Conservation (phyloP, 2,888 invertebrate species). For the Tetheella fluctuosa region DNA sequence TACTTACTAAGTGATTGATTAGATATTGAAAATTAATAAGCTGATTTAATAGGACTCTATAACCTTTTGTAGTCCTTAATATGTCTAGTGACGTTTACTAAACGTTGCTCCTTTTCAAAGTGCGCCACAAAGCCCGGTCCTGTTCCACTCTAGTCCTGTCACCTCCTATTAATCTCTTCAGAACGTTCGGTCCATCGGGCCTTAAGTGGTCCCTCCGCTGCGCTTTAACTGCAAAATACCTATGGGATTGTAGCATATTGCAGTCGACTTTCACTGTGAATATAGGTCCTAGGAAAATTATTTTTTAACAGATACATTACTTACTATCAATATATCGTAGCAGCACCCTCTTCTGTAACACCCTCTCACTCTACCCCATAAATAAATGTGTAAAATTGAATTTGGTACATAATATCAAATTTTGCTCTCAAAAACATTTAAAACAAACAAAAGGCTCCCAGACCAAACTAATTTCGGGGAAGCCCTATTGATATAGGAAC, state of each 20-base stretch:
- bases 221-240: slow-evolving; percentile 7
- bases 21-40: too few species aligned
- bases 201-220: slow-evolving; percentile 7
- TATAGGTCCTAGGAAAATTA: background rate
- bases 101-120: slow-evolving; percentile 6
- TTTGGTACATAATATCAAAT: background rate
- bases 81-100: background rate
- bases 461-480: background rate
- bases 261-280: background rate
- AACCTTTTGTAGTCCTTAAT: background rate
- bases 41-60: too few species aligned
- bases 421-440: too few species aligned
- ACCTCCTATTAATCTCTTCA: slow-evolving; percentile 6
- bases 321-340: background rate
- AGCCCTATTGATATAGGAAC: background rate
- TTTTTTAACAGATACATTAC: background rate
- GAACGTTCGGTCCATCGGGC: slow-evolving; percentile 5
- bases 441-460: background rate
- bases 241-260: background rate
- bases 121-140: background rate
- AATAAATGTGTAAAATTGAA: background rate
- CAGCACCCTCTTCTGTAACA: too few species aligned
- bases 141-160: background rate
- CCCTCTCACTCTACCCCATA: background rate
- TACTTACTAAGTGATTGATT: background rate